A percentile compares a stretch with the other conserved stretches of the same genome.
Evolutionary conservation across 2,113 vertebrate species (phyloP).

Genomic region (Passer montanus): DNA sequence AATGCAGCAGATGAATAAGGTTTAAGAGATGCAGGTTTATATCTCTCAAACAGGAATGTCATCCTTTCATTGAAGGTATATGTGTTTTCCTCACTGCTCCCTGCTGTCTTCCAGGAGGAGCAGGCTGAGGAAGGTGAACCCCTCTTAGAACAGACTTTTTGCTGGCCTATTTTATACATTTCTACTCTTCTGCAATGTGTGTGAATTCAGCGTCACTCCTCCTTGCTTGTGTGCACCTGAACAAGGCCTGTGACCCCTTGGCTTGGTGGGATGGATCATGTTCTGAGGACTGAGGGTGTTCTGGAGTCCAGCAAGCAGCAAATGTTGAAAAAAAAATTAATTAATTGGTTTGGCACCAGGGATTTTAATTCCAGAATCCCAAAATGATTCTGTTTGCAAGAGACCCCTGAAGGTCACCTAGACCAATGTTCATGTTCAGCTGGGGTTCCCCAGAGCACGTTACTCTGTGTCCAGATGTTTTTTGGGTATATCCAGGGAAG

Average conservation of each 20-base stretch:
- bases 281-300: not conserved
- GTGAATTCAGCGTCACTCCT: not conserved
- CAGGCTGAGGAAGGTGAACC: not conserved
- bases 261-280: not conserved
- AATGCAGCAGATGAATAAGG: not conserved
- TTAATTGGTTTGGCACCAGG: not conserved
- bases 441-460: fast-evolving
- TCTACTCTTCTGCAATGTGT: not conserved
- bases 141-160: not conserved
- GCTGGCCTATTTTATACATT: not conserved
- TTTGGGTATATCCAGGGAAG: not conserved
- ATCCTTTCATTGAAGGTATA: not conserved
- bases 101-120: not conserved
- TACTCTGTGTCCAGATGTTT: not conserved
- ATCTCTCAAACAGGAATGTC: not conserved
- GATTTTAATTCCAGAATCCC: not conserved
- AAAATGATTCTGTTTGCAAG: not conserved
- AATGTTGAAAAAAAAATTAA: not conserved
- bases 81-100: not conserved
- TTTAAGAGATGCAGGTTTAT: not conserved
- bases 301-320: not conserved
- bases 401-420: not conserved
- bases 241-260: not conserved
- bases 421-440: not conserved
- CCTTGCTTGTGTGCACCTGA: not conserved